These are phyloP conservation scores for Tenodera sinensis DNA, from an alignment of 2,888 invertebrate genomes.

Conservation along the genomic window DNA sequence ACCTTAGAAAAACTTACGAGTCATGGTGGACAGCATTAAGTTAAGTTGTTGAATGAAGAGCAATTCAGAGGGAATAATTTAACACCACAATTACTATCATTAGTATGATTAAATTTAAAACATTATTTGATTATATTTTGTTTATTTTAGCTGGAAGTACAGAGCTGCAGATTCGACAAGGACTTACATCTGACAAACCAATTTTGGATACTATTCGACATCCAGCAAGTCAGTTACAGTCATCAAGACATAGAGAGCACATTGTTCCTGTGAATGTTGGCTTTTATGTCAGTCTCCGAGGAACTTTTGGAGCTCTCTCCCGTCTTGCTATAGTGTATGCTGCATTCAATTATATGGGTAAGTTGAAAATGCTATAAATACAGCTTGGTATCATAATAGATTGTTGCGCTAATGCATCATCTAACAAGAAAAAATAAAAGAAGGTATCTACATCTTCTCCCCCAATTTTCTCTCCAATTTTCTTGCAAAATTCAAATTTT, in stretches of 20 bases:
- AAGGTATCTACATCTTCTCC: too few relatives aligned
- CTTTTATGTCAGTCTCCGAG: slow-evolving; percentile 65
- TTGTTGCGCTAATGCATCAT: too few relatives aligned
- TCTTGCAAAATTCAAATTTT: too few relatives aligned
- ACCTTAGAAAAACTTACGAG: too few relatives aligned
- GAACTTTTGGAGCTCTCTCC: slow-evolving; percentile 60
- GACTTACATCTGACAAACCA: slow-evolving; percentile 60
- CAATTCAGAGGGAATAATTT: too few relatives aligned
- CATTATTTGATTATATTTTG: neutral
- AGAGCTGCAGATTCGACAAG: slow-evolving; percentile 61
- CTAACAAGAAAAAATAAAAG: too few relatives aligned
- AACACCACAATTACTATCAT: too few relatives aligned
- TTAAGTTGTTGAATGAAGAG: too few relatives aligned
- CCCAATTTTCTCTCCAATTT: too few relatives aligned
- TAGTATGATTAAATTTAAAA: too few relatives aligned
- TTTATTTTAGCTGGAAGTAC: slow-evolving; percentile 53
- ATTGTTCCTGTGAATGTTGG: slow-evolving; percentile 60
- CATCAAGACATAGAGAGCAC: slow-evolving; percentile 51
- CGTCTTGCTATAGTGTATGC: slow-evolving; percentile 65
- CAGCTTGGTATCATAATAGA: too few relatives aligned
- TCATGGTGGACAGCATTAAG: too few relatives aligned
- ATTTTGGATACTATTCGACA: slow-evolving; percentile 56
- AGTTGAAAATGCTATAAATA: slow-evolving; percentile 32
- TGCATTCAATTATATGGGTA: slow-evolving; percentile 67
- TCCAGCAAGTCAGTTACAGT: slow-evolving; percentile 43